Evolutionary conservation across 2,888 invertebrate species (phyloP).

Genomic region (Cybosia mesomella): DNA sequence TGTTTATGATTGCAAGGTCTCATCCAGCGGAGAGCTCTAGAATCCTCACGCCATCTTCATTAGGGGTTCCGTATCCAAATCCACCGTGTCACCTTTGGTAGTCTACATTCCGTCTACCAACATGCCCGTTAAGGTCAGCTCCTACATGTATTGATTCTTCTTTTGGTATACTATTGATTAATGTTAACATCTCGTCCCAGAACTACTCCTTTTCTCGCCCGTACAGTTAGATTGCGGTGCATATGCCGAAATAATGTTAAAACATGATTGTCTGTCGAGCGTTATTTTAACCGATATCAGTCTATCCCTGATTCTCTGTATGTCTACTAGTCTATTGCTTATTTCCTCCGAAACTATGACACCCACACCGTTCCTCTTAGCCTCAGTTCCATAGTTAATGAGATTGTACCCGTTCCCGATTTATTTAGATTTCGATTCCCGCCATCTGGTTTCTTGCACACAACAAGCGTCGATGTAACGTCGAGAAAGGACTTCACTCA

Average conservation of each 20-base stretch:
- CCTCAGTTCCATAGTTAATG: not conserved
- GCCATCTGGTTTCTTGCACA: slow-evolving; percentile 3
- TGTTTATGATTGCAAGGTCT: not conserved
- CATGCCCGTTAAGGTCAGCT: not conserved
- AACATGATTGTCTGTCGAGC: not conserved
- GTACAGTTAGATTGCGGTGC: not conserved
- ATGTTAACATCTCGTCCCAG: not conserved
- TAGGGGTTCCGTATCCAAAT: not conserved
- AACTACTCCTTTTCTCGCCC: not conserved
- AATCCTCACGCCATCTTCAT: too few species aligned
- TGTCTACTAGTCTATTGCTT: not conserved
- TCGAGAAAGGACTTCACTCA: not conserved
- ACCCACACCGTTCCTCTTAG: not conserved
- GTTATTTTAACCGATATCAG: not conserved
- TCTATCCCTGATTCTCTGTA: not conserved
- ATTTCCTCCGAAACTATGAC: not conserved
- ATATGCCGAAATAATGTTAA: not conserved
- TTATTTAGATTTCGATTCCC: not conserved
- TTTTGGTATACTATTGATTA: not conserved
- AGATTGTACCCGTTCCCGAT: not conserved
- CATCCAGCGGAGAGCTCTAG: not conserved
- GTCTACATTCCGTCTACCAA: not conserved
- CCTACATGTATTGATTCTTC: not conserved
- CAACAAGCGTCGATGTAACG: not conserved
- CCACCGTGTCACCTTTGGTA: not conserved